These are phyloP conservation scores for Phymatocera aterrima DNA, from an alignment of 2,888 invertebrate genomes.

Conservation along the genomic window DNA sequence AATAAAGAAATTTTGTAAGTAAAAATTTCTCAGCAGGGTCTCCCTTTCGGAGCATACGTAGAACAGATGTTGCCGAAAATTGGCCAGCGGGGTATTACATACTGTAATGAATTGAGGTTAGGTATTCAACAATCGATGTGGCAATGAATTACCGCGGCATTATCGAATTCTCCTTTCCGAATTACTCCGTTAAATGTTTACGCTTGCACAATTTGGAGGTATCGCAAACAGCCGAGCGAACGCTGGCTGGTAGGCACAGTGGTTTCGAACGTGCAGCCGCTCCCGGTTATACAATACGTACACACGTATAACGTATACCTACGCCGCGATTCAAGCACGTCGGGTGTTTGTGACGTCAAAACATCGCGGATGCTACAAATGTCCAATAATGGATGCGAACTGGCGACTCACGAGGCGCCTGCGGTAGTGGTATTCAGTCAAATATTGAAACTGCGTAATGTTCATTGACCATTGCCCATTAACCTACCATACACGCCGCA, in stretches of 20 bases:
- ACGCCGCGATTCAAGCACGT: conserved; percentile 16
- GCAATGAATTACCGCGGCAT: conserved; percentile 26
- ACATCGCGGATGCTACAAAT: background rate
- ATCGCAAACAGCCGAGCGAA: conserved; percentile 29
- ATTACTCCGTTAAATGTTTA: conserved; percentile 33
- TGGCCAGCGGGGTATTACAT: background rate
- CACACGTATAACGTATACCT: too few relatives aligned
- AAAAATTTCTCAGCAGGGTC: too few relatives aligned
- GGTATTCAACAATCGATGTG: background rate
- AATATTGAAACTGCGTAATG: conserved; percentile 43
- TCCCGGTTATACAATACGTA: too few relatives aligned
- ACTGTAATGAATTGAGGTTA: background rate
- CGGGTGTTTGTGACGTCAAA: conserved; percentile 44
- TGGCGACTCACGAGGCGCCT: conserved; percentile 32
- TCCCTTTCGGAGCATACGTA: too few relatives aligned
- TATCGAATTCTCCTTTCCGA: conserved; percentile 33
- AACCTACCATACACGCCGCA: background rate
- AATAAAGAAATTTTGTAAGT: too few relatives aligned
- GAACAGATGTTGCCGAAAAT: background rate
- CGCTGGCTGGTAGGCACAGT: background rate
- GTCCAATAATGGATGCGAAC: conserved; percentile 38
- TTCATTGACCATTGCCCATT: conserved; percentile 44
- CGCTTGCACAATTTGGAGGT: conserved; percentile 37
- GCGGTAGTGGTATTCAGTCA: conserved; percentile 10
- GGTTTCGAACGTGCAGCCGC: too few relatives aligned